Evolutionary conservation across 2,797 vertebrate genomes (phyloP), one percentile per base, ranked within the genome.

Genomic region (Eulemur rubriventer): DNA sequence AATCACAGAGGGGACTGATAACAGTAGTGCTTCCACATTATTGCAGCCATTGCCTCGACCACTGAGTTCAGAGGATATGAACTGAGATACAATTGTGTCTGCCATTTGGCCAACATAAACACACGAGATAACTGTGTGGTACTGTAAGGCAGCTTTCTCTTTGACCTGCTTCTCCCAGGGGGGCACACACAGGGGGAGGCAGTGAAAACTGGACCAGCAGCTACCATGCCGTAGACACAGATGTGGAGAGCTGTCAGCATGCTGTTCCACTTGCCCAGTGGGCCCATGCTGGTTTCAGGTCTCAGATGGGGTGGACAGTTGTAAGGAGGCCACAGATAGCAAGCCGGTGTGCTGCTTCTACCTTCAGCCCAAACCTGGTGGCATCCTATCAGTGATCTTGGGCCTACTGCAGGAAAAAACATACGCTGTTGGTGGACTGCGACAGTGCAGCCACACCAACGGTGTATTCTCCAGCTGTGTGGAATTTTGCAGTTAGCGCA

Each of bases 381-480:
- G 89, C 80, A 87, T 84, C 95, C 84, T 96, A 79, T 93, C 70
- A 38, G 72, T 57, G 52, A 89, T 67, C 70, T 89, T 11, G 24
- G 83, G 94, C 61, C 87, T 65, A 5, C 41, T 57, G 84, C 90
- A 97, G 96, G 93, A 98, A 98, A 57, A 88, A 35, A 78, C 80
- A 94, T 0, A n/a, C 52, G 70, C 75, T 16, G 0, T 0, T 33
- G 75, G 93, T 67, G 94, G 95, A 20, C 80, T 78, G 91, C 24
- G 7, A 89, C 86, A 4, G 43, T 6, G 80, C 22, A 33, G 33
- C 20, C 89, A 30, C 50, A 0, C 80, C 67, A 72, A n/a, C 4
- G 41, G 80, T 33, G 26, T 17, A 18, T 35, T 65, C 2, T 2
- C 78, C 73, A 75, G 57, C n/a, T 10, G 22, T 28, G 50, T 43